Evolutionary conservation across 1,140 invertebrate species (phyloP).

Genomic region (Megathymus violae): DNA sequence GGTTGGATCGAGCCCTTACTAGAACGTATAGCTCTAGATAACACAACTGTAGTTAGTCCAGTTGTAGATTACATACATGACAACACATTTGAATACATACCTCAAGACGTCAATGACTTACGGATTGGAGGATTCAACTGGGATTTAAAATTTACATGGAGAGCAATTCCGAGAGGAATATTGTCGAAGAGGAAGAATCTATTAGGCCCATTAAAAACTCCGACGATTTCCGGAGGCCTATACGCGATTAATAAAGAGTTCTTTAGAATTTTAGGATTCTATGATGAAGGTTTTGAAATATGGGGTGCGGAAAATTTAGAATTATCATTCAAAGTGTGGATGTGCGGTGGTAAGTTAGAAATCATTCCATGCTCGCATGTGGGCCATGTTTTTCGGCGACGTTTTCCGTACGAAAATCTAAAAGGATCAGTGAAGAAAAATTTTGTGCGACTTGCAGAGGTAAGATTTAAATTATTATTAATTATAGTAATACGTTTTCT

Average conservation of each 20-base stretch:
- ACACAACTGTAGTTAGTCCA: conserved; percentile 94
- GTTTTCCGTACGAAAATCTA: conserved; percentile 95
- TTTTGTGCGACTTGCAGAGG: conserved; percentile 90
- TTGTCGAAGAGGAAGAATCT: conserved; percentile 89
- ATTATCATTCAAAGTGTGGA: conserved; percentile 97
- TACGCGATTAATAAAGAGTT: conserved; percentile 89
- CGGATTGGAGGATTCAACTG: conserved; percentile 97
- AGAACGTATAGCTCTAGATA: conserved; percentile 94
- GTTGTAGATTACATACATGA: conserved; percentile 97
- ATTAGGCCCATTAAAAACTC: conserved; percentile 95
- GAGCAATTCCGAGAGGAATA: conserved; percentile 93
- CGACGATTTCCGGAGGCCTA: conserved; percentile 96
- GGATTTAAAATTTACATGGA: conserved; percentile 98
- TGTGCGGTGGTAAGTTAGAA: conserved; percentile 94
- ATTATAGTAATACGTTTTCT: too few relatives aligned
- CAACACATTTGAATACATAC: conserved; percentile 90
- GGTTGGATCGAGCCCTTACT: conserved; percentile 98
- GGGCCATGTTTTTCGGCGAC: conserved; percentile 98
- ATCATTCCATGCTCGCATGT: conserved; percentile 99
- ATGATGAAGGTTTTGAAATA: conserved; percentile 99
- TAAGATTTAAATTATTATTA: conserved; percentile 33
- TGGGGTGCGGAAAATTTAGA: conserved; percentile 99
- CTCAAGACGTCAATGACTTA: conserved; percentile 49
- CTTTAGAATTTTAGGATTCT: conserved; percentile 97
- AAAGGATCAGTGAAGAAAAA: conserved; percentile 96